Base-by-base conservation (phyloP, 2,888 invertebrate species). In the Papilio elwesi region DNA sequence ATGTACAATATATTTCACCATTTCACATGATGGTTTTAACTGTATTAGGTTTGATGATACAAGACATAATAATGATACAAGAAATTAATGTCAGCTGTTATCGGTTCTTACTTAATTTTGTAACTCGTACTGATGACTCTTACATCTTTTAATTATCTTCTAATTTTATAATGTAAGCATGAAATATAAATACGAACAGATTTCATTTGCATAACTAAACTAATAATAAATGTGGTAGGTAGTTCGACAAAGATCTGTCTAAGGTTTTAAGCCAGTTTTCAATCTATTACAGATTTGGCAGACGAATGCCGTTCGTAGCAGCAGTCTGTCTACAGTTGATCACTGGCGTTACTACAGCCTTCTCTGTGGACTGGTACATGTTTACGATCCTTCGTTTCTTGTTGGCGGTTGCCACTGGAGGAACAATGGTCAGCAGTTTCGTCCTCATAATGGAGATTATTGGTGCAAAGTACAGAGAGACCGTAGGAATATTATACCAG, bases 361-460 rank as follows among this genome's bases (percentile, higher is more conserved):
- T 96, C 75, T 95, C 96, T 0, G 95, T 97, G 4, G 96, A 95
- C 79, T 94, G 92, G 93, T 92, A 92, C 93, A 93, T 93, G 91
- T 96, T 97, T 81, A 94, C 97, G 10, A 73, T 96, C 0, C 93
- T 96, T 65, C 93, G 97, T 59, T 96, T 97, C 83, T 82, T 97
- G 26, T 94, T 96, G 13, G 97, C 97, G 0, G 93, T 96, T 38
- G 97, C 97, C 11, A 97, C 97, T 1, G 97, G 97, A 63, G 97
- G 97, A 52, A 96, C 97, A 0, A 98, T 98, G 96, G 96, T 97
- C 68, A 97, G 96, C 62, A 96, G 96, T 82, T 96, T 96, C 77
- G 96, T 96, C 5, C 90, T 96, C 6, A 94, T 95, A 10, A 96
- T 96, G 96, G 96, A 96, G 84, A 86, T 96, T 38, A 94, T 96